Base-by-base conservation (phyloP, 2,113 vertebrate species). In the Oreocharis arfaki region DNA sequence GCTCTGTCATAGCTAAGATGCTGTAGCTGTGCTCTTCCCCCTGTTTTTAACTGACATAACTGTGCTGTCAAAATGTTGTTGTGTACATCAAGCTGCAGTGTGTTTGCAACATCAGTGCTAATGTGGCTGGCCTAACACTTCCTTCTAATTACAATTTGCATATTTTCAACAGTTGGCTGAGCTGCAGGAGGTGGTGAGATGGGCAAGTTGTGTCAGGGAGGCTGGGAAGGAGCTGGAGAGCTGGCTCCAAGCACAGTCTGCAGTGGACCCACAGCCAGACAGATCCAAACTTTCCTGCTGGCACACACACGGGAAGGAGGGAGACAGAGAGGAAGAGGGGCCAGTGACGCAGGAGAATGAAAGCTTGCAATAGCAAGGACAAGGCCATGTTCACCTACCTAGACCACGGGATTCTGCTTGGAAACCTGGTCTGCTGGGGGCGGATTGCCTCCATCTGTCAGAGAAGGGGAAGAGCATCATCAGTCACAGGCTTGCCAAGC, bases 141-240 rank as follows among this genome's bases (percentile, higher is more conserved):
- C 61, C 69, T 91, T 85, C 69, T 79, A 76, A 79, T 82, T 87
- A 35, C 28, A 53, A 4, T 71, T 79, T 94, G 41, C 61, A 8
- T 90, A 56, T 69, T 87, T 91, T 49, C 76, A 92, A 68, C 83
- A 92, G 76, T 86, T 92, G 76, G 69, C 69, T 63, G 76, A 92
- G 69, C 90, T 82, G 90, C 76, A 63, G 90, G 90, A 76, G 69
- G 42, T 81, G 69, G 11, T 63, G 70, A n/a, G 69, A 50, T 44
- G 69, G 69, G 27, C 4, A 2, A 30, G 32, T 16, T 2, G 1
- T 41, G 44, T 86, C 49, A 69, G 42, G 61, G 52, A 19, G 44
- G 28, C 59, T 59, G 52, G 28, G 42, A 21, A 42, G 24, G 63
- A 50, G 37, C 2, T 30, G 24, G 37, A 79, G 59, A 67, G 42